Evolutionary conservation across 1,140 invertebrate genomes (phyloP), one percentile per base, ranked within the genome.

Genomic region (Ceratosolen solmsi): DNA sequence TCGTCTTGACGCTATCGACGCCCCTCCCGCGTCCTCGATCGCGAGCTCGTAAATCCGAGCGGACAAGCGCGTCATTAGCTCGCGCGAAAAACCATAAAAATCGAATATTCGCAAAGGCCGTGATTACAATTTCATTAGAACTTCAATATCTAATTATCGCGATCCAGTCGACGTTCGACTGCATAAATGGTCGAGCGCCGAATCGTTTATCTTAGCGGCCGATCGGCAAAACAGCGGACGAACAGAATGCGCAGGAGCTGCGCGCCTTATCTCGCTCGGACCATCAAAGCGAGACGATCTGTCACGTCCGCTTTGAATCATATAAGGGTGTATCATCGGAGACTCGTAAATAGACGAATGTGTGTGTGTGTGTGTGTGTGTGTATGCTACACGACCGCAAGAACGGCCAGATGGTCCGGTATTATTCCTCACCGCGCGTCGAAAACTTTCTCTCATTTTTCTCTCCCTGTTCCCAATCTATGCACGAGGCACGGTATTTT

Each of bases 251-350:
- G n/a, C 41, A 0, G 20, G 54, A 56, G 30, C n/a, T 60, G 46
- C 8, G 49, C 54, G 38, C 25, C 38, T 80, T 82, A 82, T 82
- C 80, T 71, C 4, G 13, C 1, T 38, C 20, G 49, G 81, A 2
- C 36, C 81, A 79, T 82, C 80, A 60, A 77, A 41, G 5, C 79
- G 79, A 75, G 27, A 54, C 79, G 72, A 82, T 73, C 75, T 78
- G 65, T 82, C 80, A 51, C 54, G 3, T 78, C 63, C 22, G 25
- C 76, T 82, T 36, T 68, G 54, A 72, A 78, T 73, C 56, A 73
- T 49, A 27, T 25, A 30, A 82, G 81, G 81, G 81, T 79, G 81
- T 70, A 82, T 78, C 80, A 82, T 78, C 17, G 81, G 56, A 82
- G 74, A 79, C 75, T 71, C 81, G 75, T 82, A 79, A 73, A 77